Percentiles rank a stretch among this genome's conserved stretches.
Evolutionary conservation across 2,888 invertebrate species (phyloP).

Genomic region (Calameuta pallipes): DNA sequence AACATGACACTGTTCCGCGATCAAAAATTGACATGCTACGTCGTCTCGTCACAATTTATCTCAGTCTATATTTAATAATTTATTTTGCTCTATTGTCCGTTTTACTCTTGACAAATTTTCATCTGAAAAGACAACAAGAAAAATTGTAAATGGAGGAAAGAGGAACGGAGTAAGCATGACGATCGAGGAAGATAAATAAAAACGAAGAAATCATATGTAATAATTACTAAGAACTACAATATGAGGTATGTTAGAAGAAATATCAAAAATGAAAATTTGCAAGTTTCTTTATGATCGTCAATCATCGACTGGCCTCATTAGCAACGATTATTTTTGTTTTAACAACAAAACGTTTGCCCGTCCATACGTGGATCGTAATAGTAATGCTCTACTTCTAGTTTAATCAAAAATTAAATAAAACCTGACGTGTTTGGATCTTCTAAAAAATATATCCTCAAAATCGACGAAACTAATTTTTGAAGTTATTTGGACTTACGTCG

Average conservation of each 20-base stretch:
- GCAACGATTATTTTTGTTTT: constrained; percentile 43
- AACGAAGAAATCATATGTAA: background rate
- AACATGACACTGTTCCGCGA: background rate
- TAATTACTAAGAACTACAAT: background rate
- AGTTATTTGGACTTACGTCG: constrained; percentile 6
- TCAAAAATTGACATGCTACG: background rate
- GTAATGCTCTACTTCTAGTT: constrained; percentile 6
- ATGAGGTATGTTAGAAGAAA: background rate
- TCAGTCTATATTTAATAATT: background rate
- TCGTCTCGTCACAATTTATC: background rate
- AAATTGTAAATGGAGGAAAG: background rate
- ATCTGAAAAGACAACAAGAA: background rate
- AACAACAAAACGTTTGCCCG: constrained; percentile 26
- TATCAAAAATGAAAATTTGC: constrained; percentile 6
- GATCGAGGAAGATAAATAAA: background rate
- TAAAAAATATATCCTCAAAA: constrained; percentile 10
- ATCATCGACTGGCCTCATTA: constrained; percentile 23
- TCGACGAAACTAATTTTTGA: constrained; percentile 14
- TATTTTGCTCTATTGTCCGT: background rate
- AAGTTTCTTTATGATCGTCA: constrained; percentile 17
- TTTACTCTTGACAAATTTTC: background rate
- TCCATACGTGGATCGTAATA: constrained; percentile 11
- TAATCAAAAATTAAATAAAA: constrained; percentile 16
- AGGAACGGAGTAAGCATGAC: background rate
- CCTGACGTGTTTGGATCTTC: constrained; percentile 4